Evolutionary conservation across 1,140 invertebrate species (phyloP).

Genomic region (Drosophila triauraria): DNA sequence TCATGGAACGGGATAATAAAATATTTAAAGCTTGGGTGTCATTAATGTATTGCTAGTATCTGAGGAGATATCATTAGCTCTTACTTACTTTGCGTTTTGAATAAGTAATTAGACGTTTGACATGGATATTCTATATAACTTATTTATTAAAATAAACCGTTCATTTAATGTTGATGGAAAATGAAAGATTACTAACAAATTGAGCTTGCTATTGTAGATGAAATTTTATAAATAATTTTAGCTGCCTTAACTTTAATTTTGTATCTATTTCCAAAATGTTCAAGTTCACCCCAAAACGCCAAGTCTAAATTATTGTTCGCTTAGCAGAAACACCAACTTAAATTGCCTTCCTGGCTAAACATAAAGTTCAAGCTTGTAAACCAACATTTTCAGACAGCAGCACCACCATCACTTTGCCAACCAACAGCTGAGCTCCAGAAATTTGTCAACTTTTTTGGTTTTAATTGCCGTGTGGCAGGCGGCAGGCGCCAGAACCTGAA

Average conservation of each 20-base stretch:
- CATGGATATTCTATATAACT: not conserved
- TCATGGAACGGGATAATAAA: not conserved
- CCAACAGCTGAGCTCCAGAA: slow-evolving; percentile 26
- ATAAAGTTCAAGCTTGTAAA: slow-evolving; percentile 14
- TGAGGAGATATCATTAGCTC: not conserved
- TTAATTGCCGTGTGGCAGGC: slow-evolving; percentile 62
- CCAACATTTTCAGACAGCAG: not conserved
- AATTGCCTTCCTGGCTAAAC: not conserved
- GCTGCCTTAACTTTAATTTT: not conserved
- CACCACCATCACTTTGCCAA: slow-evolving; percentile 4
- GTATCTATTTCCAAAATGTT: not conserved
- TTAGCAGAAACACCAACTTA: not conserved
- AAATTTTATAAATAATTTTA: too few relatives aligned
- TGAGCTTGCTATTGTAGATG: too few relatives aligned
- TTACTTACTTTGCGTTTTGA: not conserved
- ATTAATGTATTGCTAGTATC: slow-evolving; percentile 7
- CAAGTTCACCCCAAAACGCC: too few relatives aligned
- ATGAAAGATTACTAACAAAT: too few relatives aligned
- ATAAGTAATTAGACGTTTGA: not conserved
- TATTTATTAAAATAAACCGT: not conserved
- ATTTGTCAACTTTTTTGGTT: slow-evolving; percentile 64
- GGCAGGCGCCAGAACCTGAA: slow-evolving; percentile 25
- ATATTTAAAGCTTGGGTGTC: slow-evolving; percentile 1
- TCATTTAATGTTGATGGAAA: too few relatives aligned
- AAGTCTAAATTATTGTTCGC: not conserved